Conservation (phyloP, 2,888 invertebrate genomes). For the Diloba caeruleocephala region DNA sequence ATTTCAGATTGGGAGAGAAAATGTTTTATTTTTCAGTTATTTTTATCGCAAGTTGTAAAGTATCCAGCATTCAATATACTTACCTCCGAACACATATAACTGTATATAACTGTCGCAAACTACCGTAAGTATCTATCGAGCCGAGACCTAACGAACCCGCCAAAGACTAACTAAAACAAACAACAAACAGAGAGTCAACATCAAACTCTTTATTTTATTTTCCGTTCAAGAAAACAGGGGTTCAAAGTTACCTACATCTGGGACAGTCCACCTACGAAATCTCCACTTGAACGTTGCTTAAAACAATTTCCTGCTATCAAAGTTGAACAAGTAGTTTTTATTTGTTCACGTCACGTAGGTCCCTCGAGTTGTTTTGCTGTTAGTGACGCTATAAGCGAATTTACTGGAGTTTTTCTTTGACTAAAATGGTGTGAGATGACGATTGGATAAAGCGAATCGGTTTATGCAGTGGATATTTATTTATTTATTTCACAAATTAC, state of each 20-base stretch:
- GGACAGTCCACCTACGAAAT: conserved; percentile 71
- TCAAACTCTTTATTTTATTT: conserved; percentile 56
- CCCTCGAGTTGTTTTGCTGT: conserved; percentile 78
- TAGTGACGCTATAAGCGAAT: conserved; percentile 80
- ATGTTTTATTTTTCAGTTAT: no score
- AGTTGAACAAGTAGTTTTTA: conserved; percentile 78
- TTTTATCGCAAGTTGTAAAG: not conserved
- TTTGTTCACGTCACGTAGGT: conserved; percentile 78
- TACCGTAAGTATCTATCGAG: conserved; percentile 31
- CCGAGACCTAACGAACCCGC: conserved; percentile 44
- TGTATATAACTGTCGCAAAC: conserved; percentile 36
- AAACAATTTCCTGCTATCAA: conserved; percentile 82
- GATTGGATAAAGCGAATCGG: not conserved
- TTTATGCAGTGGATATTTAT: no score
- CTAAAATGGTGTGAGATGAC: conserved; percentile 59
- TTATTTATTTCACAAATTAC: no score
- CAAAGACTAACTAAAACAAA: conserved; percentile 48
- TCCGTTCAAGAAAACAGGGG: conserved; percentile 53
- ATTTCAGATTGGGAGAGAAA: no score
- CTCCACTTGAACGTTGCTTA: conserved; percentile 74
- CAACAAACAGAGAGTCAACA: conserved; percentile 51
- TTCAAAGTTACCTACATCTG: conserved; percentile 58
- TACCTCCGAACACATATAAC: conserved; percentile 16
- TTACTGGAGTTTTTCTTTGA: conserved; percentile 66
- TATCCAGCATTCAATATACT: not conserved